phyloP scores from a whole-genome alignment of 2,888 invertebrate species.

The Acleris holmiana region DNA sequence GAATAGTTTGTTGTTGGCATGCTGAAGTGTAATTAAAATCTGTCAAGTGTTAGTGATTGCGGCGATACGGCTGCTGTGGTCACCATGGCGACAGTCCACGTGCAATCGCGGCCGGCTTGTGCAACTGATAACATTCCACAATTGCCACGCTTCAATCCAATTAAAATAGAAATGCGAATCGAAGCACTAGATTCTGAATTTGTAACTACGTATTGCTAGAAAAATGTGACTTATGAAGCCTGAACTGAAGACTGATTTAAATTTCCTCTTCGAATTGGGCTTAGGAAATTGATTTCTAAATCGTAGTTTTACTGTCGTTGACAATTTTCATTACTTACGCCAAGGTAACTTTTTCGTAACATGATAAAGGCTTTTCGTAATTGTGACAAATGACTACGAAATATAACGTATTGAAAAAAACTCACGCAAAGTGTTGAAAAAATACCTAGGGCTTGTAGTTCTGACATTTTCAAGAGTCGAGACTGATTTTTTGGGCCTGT shows the following conservation, averaged over 20 bases:
- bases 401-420: no score
- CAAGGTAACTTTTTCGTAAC: no score
- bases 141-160: slow-evolving; percentile 37
- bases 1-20: neutral
- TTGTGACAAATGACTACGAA: no score
- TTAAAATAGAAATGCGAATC: slow-evolving; percentile 25
- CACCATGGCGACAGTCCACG: slow-evolving; percentile 55
- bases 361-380: no score
- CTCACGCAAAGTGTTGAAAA: no score
- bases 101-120: slow-evolving; percentile 44
- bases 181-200: slow-evolving; percentile 17
- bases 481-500: no score
- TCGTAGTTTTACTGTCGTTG: no score
- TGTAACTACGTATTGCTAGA: slow-evolving; percentile 5
- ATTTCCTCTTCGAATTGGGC: neutral
- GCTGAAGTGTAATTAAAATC: slow-evolving; percentile 21
- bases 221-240: slow-evolving; percentile 22
- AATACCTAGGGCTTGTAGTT: no score
- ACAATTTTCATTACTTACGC: no score
- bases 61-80: slow-evolving; percentile 47
- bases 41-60: slow-evolving; percentile 15
- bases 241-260: neutral
- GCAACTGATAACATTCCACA: slow-evolving; percentile 44
- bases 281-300: neutral
- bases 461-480: no score